phyloP scores from a whole-genome alignment of 2,888 invertebrate genomes.

The Acanthoscelides obtectus region DNA sequence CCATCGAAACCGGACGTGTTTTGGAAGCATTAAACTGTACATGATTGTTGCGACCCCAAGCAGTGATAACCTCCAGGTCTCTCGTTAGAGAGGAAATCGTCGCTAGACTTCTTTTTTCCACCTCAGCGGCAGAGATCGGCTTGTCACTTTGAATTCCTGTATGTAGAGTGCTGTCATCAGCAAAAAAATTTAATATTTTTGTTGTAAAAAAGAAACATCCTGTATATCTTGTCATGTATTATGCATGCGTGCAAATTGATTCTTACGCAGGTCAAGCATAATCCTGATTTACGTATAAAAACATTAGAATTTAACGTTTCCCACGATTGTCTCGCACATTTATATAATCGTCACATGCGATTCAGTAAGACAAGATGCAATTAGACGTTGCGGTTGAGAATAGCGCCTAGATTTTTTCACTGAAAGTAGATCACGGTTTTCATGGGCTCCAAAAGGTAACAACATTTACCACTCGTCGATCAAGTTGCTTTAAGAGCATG shows the following conservation, averaged over 20 bases:
- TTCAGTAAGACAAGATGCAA: background rate
- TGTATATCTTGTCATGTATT: background rate
- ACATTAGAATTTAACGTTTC: background rate
- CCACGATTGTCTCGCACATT: background rate
- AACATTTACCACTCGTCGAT: background rate
- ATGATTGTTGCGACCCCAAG: no score
- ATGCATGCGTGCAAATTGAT: background rate
- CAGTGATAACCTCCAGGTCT: no score
- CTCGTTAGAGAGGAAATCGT: no score
- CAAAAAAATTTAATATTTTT: no score
- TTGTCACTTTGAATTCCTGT: no score
- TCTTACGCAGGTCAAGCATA: background rate
- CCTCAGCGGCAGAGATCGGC: no score
- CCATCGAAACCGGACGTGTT: no score
- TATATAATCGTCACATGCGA: background rate
- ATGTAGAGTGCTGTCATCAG: no score
- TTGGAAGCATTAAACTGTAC: no score
- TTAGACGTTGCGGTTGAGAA: background rate
- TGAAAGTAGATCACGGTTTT: background rate
- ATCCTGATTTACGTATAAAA: background rate
- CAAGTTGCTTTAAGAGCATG: background rate
- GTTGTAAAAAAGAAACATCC: no score
- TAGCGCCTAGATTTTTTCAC: background rate
- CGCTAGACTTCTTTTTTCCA: no score
- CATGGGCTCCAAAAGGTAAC: background rate